Percentiles rank a stretch among this genome's conserved stretches.
Conservation (phyloP, 2,797 vertebrate genomes). For the Gallinago nigripennis region DNA sequence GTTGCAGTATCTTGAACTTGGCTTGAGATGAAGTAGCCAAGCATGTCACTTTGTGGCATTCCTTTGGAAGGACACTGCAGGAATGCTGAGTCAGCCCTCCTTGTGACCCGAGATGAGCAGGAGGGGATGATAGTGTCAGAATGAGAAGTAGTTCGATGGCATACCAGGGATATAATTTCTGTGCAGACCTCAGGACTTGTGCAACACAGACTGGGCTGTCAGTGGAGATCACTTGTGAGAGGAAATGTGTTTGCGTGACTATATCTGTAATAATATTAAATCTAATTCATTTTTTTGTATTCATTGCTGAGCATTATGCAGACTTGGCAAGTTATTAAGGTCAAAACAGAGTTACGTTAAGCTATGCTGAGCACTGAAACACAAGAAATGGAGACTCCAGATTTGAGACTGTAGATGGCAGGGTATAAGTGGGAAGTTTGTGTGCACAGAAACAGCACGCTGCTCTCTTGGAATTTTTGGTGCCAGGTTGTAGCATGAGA, state of each 20-base stretch:
- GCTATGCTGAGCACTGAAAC: neutral
- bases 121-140: neutral
- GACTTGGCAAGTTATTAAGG: neutral
- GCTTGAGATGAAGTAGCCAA: neutral
- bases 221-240: neutral
- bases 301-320: neutral
- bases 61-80: neutral
- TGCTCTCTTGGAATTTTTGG: neutral
- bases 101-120: fast-evolving
- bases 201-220: neutral
- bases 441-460: neutral
- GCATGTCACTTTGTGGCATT: neutral
- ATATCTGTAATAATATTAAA: neutral
- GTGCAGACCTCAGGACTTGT: neutral
- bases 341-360: neutral
- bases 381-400: neutral
- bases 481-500: neutral
- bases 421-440: neutral
- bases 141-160: neutral
- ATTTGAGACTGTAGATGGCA: neutral
- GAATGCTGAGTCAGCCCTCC: constrained; percentile 7
- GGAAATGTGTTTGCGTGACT: neutral
- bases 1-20: neutral
- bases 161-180: neutral
- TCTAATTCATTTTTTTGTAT: neutral